Base-by-base conservation (phyloP, 2,113 vertebrate species). In the Cranoglanis bouderius region DNA sequence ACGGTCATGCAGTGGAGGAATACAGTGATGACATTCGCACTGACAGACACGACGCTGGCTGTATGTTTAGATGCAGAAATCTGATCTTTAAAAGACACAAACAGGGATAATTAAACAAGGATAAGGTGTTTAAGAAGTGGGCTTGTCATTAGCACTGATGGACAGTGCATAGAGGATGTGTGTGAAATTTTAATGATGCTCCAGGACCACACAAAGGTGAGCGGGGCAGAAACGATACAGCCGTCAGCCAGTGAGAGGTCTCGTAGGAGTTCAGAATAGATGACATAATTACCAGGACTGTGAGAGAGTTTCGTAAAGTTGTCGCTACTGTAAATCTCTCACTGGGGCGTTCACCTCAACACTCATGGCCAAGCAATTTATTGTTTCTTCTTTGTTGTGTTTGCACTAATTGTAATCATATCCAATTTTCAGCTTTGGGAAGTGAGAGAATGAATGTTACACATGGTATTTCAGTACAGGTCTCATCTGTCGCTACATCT, bases 21-120 rank as follows among this genome's bases (percentile, higher is more conserved):
- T 96, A 96, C 96, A 97, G 96, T 97, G 97, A 97, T 97, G 97
- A 97, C 97, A 97, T 98, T 98, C 97, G 96, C 96, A 96, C 96
- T 96, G 97, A 98, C 97, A 97, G 97, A 97, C 94, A 96, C 98
- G 96, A 96, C 96, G 95, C 92, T 93, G 82, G 94, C 90, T 96
- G 95, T 96, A 96, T 96, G 94, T 97, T 96, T 95, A 95, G 95
- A 96, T 93, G 95, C 92, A 93, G 96, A 96, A 96, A 97, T 96
- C 96, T 97, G 96, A 97, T 98, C 97, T 97, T 97, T 97, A 97
- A 97, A 97, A 97, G 96, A 97, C 96, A 95, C 91, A 94, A 94
- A 95, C 95, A 89, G 35, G 92, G 96, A 97, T 97, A 97, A 98
- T 97, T 97, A 98, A 97, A 97, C 96, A 95, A 95, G 95, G 94